Base-by-base conservation (phyloP, 2,113 vertebrate species). In the Takifugu flavidus region DNA sequence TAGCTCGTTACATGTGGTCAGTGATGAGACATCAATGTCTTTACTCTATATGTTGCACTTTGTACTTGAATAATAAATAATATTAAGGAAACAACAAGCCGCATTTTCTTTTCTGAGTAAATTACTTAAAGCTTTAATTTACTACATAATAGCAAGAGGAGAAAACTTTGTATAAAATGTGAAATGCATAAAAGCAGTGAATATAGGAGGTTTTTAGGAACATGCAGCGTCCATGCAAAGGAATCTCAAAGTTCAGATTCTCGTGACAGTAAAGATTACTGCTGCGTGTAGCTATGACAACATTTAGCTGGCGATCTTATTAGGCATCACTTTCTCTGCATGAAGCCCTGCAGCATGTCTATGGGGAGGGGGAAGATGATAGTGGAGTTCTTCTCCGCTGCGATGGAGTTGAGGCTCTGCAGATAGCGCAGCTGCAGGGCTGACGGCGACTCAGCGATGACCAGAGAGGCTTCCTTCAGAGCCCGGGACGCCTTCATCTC, bases 331-430 rank as follows among this genome's bases (percentile, higher is more conserved):
- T 89, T 81, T 39, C 59, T 70, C 5, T 71, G 58, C 57, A 85
- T 59, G 4, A 91, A 89, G 47, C 46, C 61, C 47, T 92, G 91
- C 3, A 95, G 53, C 0, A 95, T 29, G 49, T 94, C 92, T 49
- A 95, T 85, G 28, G 95, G 95, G 71, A 97, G 67, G 29, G 94
- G 94, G 70, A 98, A 95, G 72, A 95, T 53, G 25, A 95, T 93
- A 61, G 94, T 95, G 60, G 94, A 98, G 80, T 95, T 95, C 80
- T 92, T 94, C 86, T 95, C 90, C 0, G 89, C 80, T 54, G 95
- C 93, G 3, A 97, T 89, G 2, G 82, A 80, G 82, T 67, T 86
- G 45, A 95, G 85, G 0, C 91, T 93, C 82, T 96, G 94, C 65
- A 97, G 89, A 88, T 95, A 96, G 52, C 86, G 77, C 62, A 96